Evolutionary conservation across 2,797 vertebrate species (phyloP).

Genomic region (Allochrocebus solatus): DNA sequence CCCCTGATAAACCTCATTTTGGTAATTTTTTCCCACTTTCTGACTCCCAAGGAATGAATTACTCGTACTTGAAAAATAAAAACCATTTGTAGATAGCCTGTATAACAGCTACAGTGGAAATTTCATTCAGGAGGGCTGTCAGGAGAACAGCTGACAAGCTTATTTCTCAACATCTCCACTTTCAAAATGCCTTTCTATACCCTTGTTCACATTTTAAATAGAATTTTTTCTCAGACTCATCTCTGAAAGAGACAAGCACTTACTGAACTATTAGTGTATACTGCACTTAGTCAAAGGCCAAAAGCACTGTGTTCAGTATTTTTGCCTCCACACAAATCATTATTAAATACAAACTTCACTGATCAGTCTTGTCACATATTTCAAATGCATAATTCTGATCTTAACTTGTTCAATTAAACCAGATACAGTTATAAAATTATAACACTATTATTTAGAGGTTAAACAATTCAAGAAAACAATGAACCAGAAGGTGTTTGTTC

Average conservation of each 20-base stretch:
- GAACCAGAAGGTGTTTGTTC: not conserved
- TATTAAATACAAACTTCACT: not conserved
- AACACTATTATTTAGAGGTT: rapidly evolving
- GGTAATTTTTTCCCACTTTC: not conserved
- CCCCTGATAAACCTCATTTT: not conserved
- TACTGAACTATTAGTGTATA: not conserved
- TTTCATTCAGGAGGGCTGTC: not conserved
- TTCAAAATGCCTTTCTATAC: slow-evolving; percentile 52
- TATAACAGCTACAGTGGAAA: not conserved
- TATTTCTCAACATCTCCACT: slow-evolving; percentile 38
- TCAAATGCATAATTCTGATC: slow-evolving; percentile 7
- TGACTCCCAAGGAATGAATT: not conserved
- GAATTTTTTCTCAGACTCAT: slow-evolving; percentile 55
- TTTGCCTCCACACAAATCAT: slow-evolving; percentile 3
- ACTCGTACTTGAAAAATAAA: not conserved
- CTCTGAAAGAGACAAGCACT: slow-evolving; percentile 55
- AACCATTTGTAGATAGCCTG: not conserved
- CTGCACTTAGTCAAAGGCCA: not conserved
- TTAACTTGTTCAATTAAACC: slow-evolving; percentile 22
- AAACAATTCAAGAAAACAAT: not conserved
- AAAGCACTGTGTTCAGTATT: not conserved
- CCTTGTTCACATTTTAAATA: slow-evolving; percentile 39
- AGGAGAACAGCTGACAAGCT: not conserved
- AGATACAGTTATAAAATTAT: not conserved
- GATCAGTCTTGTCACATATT: not conserved